Conservation (phyloP, 2,888 invertebrate species). For the Chrysina gloriosa region DNA sequence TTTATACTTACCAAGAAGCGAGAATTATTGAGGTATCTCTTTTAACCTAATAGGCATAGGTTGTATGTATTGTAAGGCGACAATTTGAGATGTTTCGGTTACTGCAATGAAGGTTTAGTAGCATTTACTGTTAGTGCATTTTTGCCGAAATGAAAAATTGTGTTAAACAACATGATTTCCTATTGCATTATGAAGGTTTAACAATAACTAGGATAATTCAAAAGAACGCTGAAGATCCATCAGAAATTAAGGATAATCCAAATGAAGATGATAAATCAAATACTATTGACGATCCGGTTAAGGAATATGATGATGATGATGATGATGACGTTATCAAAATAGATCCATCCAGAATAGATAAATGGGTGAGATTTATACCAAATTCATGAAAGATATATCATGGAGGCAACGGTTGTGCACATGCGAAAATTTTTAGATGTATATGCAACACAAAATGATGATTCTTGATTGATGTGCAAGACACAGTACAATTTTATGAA, state of each 20-base stretch:
- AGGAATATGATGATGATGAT: too few relatives aligned
- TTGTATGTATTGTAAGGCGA: too few relatives aligned
- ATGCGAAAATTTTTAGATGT: conserved; percentile 75
- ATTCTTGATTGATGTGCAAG: conserved; percentile 82
- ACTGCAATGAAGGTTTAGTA: too few relatives aligned
- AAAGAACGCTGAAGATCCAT: conserved; percentile 41
- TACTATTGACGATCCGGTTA: neutral
- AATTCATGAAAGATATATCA: conserved; percentile 77
- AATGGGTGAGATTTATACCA: conserved; percentile 67
- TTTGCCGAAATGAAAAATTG: conserved; percentile 85
- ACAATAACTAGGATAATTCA: conserved; percentile 53
- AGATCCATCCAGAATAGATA: conserved; percentile 56
- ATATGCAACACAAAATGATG: conserved; percentile 75
- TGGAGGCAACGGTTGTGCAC: conserved; percentile 84
- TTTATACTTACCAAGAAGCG: too few relatives aligned
- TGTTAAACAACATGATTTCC: conserved; percentile 79
- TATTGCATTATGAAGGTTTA: conserved; percentile 75
- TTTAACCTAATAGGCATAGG: too few relatives aligned
- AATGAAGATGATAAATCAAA: conserved; percentile 2
- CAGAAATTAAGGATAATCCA: conserved; percentile 45
- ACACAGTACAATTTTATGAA: conserved; percentile 86
- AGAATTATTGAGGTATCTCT: too few relatives aligned
- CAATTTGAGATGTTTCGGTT: too few relatives aligned
- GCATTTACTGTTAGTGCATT: too few relatives aligned
- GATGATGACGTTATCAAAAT: conserved; percentile 39